Conservation (phyloP, 2,888 invertebrate species). For the Halocaridina rubra region DNA sequence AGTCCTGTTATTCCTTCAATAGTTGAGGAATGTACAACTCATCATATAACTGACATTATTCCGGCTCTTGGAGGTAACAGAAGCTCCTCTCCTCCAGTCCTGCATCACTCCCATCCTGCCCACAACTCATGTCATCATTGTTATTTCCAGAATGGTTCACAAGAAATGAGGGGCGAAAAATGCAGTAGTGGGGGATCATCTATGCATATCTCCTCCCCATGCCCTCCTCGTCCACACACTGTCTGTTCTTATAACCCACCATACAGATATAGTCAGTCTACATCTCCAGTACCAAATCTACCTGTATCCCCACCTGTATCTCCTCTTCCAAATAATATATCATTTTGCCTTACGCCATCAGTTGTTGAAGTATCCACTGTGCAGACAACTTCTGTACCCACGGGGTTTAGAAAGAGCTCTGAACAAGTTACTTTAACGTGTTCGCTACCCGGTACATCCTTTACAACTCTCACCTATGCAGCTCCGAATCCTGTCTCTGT, state of each 20-base stretch:
- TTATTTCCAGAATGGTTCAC: slow-evolving; percentile 17
- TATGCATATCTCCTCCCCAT: slow-evolving; percentile 7
- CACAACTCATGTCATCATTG: slow-evolving; percentile 43
- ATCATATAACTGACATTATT: slow-evolving; percentile 53
- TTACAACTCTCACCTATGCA: slow-evolving; percentile 5
- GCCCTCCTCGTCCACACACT: slow-evolving; percentile 38
- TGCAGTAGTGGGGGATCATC: not conserved
- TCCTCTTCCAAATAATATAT: not conserved
- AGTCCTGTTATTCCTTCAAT: slow-evolving; percentile 61
- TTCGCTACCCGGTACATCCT: not conserved
- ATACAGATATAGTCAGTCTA: slow-evolving; percentile 7
- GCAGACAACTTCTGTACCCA: not conserved
- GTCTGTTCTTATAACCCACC: slow-evolving; percentile 46
- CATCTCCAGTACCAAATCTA: not conserved
- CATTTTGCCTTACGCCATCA: not conserved
- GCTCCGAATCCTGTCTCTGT: slow-evolving; percentile 2
- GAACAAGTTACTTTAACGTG: not conserved
- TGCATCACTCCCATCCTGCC: slow-evolving; percentile 50
- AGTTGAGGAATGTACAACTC: slow-evolving; percentile 57
- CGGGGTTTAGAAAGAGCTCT: not conserved
- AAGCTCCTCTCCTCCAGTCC: slow-evolving; percentile 8
- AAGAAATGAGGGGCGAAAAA: not conserved
- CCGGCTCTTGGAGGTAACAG: slow-evolving; percentile 30
- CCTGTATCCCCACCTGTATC: slow-evolving; percentile 22
- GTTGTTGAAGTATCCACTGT: not conserved